phyloP scores from a whole-genome alignment of 1,140 invertebrate genomes.

The Nebria ingens region DNA sequence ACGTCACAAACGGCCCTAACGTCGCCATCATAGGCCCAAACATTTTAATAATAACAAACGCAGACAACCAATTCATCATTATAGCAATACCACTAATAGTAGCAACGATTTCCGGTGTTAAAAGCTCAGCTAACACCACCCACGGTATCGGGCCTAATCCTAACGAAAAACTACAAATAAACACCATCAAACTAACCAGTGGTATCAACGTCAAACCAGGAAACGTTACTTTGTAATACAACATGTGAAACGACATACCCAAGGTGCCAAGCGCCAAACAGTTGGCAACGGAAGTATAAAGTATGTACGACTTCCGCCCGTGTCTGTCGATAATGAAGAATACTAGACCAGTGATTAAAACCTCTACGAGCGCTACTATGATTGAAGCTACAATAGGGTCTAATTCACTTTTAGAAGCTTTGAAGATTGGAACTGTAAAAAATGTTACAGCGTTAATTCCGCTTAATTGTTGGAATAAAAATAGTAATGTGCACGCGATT shows the following conservation, averaged over 20 bases:
- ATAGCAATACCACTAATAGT: slow-evolving; percentile 64
- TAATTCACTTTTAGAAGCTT: slow-evolving; percentile 58
- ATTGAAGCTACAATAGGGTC: slow-evolving; percentile 56
- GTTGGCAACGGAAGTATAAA: slow-evolving; percentile 60
- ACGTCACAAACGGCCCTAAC: slow-evolving; percentile 61
- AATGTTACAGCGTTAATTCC: slow-evolving; percentile 82
- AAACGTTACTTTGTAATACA: slow-evolving; percentile 36
- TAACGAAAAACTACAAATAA: slow-evolving; percentile 40
- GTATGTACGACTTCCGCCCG: slow-evolving; percentile 61
- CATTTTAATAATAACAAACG: slow-evolving; percentile 70
- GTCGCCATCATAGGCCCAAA: slow-evolving; percentile 51
- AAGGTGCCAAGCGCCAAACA: slow-evolving; percentile 51
- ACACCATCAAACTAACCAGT: slow-evolving; percentile 39
- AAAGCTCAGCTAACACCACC: slow-evolving; percentile 69
- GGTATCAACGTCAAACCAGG: slow-evolving; percentile 56
- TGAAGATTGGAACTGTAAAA: slow-evolving; percentile 67
- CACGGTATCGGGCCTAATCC: slow-evolving; percentile 72
- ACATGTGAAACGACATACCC: slow-evolving; percentile 57
- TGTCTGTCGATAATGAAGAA: slow-evolving; percentile 65
- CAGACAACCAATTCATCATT: slow-evolving; percentile 69
- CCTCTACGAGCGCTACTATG: slow-evolving; percentile 68
- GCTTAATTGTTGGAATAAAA: slow-evolving; percentile 76
- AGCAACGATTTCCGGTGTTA: slow-evolving; percentile 66
- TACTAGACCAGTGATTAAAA: slow-evolving; percentile 55
- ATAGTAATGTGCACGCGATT: slow-evolving; percentile 60